Conservation (phyloP, 30 jellyfish, hydroid and myxozoan genomes). For the Cassiopea xamachana region DNA sequence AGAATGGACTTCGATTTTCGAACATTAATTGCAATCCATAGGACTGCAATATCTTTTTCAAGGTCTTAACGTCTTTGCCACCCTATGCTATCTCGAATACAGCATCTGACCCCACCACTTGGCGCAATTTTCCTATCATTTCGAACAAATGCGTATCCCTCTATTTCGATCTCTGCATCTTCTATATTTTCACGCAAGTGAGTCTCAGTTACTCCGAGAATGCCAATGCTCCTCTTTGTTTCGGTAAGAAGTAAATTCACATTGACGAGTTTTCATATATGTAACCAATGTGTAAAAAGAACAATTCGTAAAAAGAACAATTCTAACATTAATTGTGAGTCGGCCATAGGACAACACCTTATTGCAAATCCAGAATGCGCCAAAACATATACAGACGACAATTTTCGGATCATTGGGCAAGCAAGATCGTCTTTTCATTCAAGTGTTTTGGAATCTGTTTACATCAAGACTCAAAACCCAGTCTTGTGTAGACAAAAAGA, state of each 20-base stretch:
- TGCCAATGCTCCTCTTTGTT: constrained; percentile 14
- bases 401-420: no score
- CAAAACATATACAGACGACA: no score
- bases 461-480: no score
- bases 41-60: background rate
- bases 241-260: constrained; percentile 39
- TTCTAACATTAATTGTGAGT: no score
- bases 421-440: no score
- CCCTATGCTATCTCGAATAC: background rate
- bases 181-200: constrained; percentile 64
- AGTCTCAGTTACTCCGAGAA: constrained; percentile 11
- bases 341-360: no score
- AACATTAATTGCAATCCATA: background rate
- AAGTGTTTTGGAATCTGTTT: no score
- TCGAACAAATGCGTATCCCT: background rate
- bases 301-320: no score
- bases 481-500: no score
- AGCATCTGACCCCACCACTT: constrained; percentile 1
- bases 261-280: background rate
- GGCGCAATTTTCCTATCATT: constrained; percentile 13
- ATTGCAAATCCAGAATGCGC: no score
- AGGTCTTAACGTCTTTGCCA: background rate
- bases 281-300: no score
- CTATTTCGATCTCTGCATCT: background rate
- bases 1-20: background rate